Evolutionary conservation across 2,797 vertebrate species (phyloP).

Genomic region (Mallotus villosus): DNA sequence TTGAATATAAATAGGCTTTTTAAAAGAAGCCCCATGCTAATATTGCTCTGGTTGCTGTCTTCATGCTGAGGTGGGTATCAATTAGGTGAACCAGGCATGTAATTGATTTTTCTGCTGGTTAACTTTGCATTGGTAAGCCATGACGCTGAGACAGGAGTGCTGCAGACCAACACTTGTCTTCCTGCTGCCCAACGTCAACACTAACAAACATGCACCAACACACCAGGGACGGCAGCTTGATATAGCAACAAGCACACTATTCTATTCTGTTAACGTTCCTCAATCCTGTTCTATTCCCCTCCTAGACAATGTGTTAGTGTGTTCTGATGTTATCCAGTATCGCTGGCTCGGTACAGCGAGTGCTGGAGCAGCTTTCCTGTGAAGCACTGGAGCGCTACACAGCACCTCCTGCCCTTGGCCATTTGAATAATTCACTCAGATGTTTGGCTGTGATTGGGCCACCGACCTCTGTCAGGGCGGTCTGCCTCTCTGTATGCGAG

Average conservation of each 20-base stretch:
- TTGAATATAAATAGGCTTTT: slow-evolving; percentile 53
- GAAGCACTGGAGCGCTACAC: slow-evolving; percentile 31
- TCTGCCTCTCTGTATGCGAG: slow-evolving; percentile 56
- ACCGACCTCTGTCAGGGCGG: slow-evolving; percentile 56
- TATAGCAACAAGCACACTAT: slow-evolving; percentile 49
- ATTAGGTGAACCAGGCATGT: slow-evolving; percentile 75
- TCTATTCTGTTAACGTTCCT: slow-evolving; percentile 41
- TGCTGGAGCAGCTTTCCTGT: no score
- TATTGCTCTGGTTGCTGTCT: slow-evolving; percentile 64
- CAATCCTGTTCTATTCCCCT: slow-evolving; percentile 2
- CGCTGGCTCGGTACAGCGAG: no score
- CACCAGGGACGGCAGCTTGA: slow-evolving; percentile 3
- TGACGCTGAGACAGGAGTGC: slow-evolving; percentile 48
- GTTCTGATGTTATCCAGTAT: no score
- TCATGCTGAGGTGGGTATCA: slow-evolving; percentile 67
- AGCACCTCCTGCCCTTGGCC: slow-evolving; percentile 55
- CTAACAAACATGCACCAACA: slow-evolving; percentile 47
- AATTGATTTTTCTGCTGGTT: slow-evolving; percentile 79
- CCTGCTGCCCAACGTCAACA: slow-evolving; percentile 55
- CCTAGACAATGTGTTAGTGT: no score
- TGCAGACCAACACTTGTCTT: slow-evolving; percentile 19
- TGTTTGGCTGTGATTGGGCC: slow-evolving; percentile 60
- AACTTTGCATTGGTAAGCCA: slow-evolving; percentile 65
- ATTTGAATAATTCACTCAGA: slow-evolving; percentile 74
- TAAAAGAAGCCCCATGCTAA: slow-evolving; percentile 38